A percentile compares a stretch with the other conserved stretches of the same genome.
Evolutionary conservation across 2,113 vertebrate species (phyloP).

Genomic region (Colossoma macropomum): DNA sequence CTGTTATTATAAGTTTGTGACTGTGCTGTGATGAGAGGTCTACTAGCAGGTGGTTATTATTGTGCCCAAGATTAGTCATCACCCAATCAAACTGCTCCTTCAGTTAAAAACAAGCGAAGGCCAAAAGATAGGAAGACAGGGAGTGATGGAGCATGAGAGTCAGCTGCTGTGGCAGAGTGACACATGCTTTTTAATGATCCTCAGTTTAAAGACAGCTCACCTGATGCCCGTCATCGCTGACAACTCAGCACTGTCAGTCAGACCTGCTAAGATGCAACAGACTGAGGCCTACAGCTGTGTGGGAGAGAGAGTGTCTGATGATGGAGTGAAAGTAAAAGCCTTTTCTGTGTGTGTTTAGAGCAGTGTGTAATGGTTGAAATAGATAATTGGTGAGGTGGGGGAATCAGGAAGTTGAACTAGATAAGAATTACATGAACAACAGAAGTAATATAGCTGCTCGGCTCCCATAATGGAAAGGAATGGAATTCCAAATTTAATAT

Average conservation of each 20-base stretch:
- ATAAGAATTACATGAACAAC: not conserved
- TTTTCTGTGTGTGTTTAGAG: not conserved
- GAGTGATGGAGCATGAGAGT: not conserved
- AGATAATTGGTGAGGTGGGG: not conserved
- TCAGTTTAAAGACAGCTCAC: not conserved
- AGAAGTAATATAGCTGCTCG: not conserved
- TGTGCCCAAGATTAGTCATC: constrained; percentile 1
- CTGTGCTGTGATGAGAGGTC: not conserved
- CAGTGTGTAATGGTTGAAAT: not conserved
- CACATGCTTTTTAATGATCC: not conserved
- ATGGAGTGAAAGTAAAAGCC: not conserved
- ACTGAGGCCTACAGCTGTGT: not conserved
- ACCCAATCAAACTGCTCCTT: not conserved
- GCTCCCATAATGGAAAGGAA: not conserved
- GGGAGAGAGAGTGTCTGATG: not conserved
- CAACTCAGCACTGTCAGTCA: not conserved
- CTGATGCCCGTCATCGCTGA: constrained; percentile 17
- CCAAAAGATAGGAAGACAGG: not conserved
- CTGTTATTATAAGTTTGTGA: not conserved
- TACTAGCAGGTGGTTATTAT: constrained; percentile 1
- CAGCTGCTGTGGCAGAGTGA: not conserved
- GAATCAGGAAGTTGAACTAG: not conserved
- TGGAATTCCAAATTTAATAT: too few relatives aligned
- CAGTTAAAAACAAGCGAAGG: not conserved
- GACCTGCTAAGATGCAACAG: not conserved